Conservation (phyloP, 2,888 invertebrate species). For the Drosophila quasianomalipes region DNA sequence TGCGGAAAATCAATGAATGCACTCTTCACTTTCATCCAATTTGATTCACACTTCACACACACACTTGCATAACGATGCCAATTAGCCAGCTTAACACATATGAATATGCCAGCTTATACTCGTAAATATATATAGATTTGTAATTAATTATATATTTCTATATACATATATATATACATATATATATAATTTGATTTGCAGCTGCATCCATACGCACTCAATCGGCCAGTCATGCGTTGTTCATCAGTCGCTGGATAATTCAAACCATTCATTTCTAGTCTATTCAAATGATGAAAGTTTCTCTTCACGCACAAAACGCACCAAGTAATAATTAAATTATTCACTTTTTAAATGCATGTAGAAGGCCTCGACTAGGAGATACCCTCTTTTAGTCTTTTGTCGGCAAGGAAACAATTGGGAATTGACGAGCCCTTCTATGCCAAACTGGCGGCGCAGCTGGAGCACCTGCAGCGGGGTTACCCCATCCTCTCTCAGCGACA, state of each 20-base stretch:
- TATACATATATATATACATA: background rate
- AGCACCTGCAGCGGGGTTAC: background rate
- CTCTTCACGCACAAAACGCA: conserved; percentile 31
- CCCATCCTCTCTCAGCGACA: background rate
- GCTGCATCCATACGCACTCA: conserved; percentile 18
- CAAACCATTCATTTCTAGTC: conserved; percentile 17
- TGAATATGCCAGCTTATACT: conserved; percentile 26
- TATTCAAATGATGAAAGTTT: conserved; percentile 40
- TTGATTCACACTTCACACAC: conserved; percentile 14
- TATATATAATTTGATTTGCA: conserved; percentile 45
- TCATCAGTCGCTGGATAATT: conserved; percentile 12
- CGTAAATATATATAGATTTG: conserved; percentile 6
- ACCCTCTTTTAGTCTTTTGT: no score
- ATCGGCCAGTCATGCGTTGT: conserved; percentile 10
- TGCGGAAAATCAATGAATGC: conserved; percentile 55
- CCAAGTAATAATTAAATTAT: conserved; percentile 59
- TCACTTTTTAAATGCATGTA: conserved; percentile 30
- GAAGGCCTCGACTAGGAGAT: no score
- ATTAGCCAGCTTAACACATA: conserved; percentile 46
- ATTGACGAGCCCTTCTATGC: conserved; percentile 19
- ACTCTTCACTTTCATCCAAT: conserved; percentile 66
- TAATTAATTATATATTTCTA: background rate
- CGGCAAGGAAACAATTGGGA: background rate
- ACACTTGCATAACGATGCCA: conserved; percentile 9
- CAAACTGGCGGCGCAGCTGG: conserved; percentile 42